These are phyloP conservation scores for Lonchura striata DNA, from an alignment of 2,113 vertebrate genomes.

Conservation along the genomic window DNA sequence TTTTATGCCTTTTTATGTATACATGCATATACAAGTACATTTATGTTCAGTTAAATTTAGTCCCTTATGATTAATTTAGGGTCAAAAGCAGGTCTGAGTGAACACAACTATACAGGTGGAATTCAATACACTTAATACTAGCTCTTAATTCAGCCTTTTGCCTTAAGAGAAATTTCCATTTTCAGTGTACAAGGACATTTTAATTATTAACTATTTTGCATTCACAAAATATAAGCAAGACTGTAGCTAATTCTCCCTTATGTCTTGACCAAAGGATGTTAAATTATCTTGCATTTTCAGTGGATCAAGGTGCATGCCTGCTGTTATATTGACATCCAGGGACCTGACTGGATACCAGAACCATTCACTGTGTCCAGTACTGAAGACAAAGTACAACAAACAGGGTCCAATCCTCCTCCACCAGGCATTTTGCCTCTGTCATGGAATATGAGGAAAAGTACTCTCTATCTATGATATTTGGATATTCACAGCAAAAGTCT, in stretches of 20 bases:
- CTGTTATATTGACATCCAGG: neutral
- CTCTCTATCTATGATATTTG: neutral
- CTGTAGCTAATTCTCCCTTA: neutral
- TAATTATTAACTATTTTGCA: neutral
- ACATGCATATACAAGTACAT: neutral
- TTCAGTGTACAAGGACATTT: neutral
- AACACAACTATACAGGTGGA: neutral
- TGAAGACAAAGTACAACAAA: neutral
- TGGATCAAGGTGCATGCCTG: neutral
- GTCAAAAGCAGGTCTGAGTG: slow-evolving; percentile 6
- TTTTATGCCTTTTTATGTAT: slow-evolving; percentile 13
- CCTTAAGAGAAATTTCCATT: neutral
- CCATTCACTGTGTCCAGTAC: accelerated
- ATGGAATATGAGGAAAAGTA: neutral
- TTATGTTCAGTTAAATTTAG: slow-evolving; percentile 25
- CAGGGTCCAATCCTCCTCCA: no score
- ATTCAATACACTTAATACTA: neutral
- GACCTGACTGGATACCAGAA: neutral
- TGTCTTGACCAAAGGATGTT: neutral
- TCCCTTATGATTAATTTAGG: slow-evolving; percentile 8
- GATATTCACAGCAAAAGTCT: neutral
- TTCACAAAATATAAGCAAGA: neutral
- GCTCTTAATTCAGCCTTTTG: neutral
- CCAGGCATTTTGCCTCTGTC: neutral
- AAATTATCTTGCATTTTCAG: neutral